Percentiles rank a stretch among this genome's conserved stretches.
These are phyloP conservation scores for Torymus tubicola DNA, from an alignment of 2,888 invertebrate species.

Conservation along the genomic window DNA sequence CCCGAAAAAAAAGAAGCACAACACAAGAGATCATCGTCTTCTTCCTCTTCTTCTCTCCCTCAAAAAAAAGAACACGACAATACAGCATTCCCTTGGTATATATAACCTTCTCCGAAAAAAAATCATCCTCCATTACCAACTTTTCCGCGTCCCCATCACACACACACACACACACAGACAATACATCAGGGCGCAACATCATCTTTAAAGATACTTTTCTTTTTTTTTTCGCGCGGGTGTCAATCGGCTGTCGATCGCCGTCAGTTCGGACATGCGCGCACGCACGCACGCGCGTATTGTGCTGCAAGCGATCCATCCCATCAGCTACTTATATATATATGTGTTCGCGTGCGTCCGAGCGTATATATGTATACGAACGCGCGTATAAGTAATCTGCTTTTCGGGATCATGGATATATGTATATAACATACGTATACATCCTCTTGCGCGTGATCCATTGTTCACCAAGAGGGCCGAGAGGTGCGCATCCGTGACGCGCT, in stretches of 20 bases:
- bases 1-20: too few relatives aligned
- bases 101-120: too few relatives aligned
- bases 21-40: too few relatives aligned
- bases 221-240: slow-evolving; percentile 52
- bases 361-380: slow-evolving; percentile 70
- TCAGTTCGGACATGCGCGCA: slow-evolving; percentile 43
- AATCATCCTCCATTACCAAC: too few relatives aligned
- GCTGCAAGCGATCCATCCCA: neutral
- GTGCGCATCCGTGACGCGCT: slow-evolving; percentile 52
- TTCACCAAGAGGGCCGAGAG: slow-evolving; percentile 10
- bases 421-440: neutral
- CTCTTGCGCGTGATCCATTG: slow-evolving; percentile 1
- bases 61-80: too few relatives aligned
- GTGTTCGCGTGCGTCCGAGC: slow-evolving; percentile 71
- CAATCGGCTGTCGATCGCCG: slow-evolving; percentile 63
- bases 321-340: slow-evolving; percentile 67
- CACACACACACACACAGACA: too few relatives aligned
- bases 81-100: too few relatives aligned
- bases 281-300: slow-evolving; percentile 26
- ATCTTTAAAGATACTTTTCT: too few relatives aligned
- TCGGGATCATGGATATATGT: slow-evolving; percentile 65
- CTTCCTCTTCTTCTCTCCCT: too few relatives aligned
- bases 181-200: too few relatives aligned
- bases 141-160: too few relatives aligned
- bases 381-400: slow-evolving; percentile 69